Evolutionary conservation across 37 sponge, comb jelly and placozoan genomes (phyloP).

Genomic region (Chondrosia reniformis): DNA sequence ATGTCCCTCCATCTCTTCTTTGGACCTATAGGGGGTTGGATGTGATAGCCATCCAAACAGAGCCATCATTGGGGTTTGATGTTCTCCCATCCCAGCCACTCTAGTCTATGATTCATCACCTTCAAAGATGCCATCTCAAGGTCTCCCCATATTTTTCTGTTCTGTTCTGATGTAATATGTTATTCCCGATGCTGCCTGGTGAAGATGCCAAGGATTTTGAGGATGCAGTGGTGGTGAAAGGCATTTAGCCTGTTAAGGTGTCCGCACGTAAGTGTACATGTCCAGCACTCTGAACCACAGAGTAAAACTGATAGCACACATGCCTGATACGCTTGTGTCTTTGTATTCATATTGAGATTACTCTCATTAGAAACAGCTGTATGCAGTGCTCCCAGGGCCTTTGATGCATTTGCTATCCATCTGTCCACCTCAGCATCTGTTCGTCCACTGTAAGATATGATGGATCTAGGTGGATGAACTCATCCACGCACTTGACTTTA

Average conservation of each 20-base stretch:
- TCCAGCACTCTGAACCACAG: constrained; percentile 13
- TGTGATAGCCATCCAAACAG: constrained; percentile 19
- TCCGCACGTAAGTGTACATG: constrained; percentile 1
- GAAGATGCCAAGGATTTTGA: constrained; percentile 2
- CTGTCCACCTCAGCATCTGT: constrained; percentile 22
- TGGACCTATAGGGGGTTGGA: not conserved
- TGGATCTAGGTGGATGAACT: constrained; percentile 19
- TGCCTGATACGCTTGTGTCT: constrained; percentile 15
- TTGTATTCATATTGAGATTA: constrained; percentile 12
- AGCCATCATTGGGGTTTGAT: constrained; percentile 12
- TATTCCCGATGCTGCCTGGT: not conserved
- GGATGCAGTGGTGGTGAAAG: constrained; percentile 12
- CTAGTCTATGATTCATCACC: constrained; percentile 1
- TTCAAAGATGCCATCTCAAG: not conserved
- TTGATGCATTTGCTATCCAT: constrained; percentile 12
- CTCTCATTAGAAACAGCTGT: constrained; percentile 13
- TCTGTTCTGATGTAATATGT: constrained; percentile 14
- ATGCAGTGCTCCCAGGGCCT: constrained; percentile 13
- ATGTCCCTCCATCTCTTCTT: constrained; percentile 14
- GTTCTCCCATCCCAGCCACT: constrained; percentile 18
- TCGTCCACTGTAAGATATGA: not conserved
- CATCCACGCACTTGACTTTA: constrained; percentile 1
- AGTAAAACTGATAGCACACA: constrained; percentile 17
- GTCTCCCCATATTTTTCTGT: constrained; percentile 1
- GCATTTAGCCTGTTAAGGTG: constrained; percentile 15